phyloP scores from a whole-genome alignment of 2,113 vertebrate species.

The Pithys albifrons region DNA sequence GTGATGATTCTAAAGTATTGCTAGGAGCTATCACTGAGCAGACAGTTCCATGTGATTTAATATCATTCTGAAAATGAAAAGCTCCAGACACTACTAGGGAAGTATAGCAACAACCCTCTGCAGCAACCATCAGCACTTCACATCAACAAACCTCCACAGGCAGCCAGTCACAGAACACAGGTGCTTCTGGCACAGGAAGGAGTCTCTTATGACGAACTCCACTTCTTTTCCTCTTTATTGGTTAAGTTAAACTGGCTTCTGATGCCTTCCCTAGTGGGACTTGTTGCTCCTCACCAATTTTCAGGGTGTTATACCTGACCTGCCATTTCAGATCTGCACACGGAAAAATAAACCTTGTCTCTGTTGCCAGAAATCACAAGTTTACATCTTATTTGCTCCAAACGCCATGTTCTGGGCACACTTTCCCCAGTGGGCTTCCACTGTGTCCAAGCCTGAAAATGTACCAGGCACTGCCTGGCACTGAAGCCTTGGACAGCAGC shows the following conservation, averaged over 20 bases:
- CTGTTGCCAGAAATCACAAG: background rate
- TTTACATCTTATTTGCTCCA: background rate
- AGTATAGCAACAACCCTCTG: background rate
- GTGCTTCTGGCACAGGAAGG: background rate
- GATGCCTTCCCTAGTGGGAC: background rate
- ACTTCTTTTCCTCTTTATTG: background rate
- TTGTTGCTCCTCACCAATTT: background rate
- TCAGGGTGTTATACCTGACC: background rate
- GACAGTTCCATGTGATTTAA: background rate
- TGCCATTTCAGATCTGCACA: background rate
- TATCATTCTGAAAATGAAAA: background rate
- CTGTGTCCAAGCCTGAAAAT: background rate
- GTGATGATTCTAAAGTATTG: background rate
- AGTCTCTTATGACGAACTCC: background rate
- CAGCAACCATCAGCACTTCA: background rate
- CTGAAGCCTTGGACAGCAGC: background rate
- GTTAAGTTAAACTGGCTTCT: background rate
- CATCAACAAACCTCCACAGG: background rate
- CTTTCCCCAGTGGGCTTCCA: fast-evolving
- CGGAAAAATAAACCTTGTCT: background rate
- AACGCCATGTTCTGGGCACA: background rate
- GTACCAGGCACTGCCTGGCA: background rate
- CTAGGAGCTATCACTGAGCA: background rate
- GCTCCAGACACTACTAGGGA: background rate
- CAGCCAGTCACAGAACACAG: background rate